phyloP scores from a whole-genome alignment of 1,140 invertebrate species.

The Brachionus paranguensis region DNA sequence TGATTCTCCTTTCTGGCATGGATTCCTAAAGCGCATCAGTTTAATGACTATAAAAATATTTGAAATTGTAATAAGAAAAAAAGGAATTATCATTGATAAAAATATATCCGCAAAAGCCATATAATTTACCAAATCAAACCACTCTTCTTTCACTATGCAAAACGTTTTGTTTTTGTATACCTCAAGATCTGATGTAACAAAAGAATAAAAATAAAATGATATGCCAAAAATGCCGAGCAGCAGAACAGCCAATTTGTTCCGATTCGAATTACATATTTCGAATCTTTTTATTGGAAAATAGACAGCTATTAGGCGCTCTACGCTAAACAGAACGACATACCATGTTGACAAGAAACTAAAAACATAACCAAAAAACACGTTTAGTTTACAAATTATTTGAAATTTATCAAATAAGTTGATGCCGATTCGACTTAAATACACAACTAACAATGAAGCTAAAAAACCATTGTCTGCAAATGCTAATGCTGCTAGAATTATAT shows the following conservation, averaged over 20 bases:
- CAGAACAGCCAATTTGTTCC: conserved; percentile 43
- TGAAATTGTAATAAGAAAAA: neutral
- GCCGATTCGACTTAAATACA: conserved; percentile 59
- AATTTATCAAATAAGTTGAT: conserved; percentile 47
- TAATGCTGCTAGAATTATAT: conserved; percentile 59
- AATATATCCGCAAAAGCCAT: conserved; percentile 1
- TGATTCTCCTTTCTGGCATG: neutral
- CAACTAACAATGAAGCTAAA: conserved; percentile 54
- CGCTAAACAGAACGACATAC: conserved; percentile 52
- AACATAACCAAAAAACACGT: conserved; percentile 49
- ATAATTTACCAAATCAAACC: conserved; percentile 5
- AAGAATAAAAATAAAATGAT: conserved; percentile 44
- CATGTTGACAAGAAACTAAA: conserved; percentile 53
- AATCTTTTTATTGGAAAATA: conserved; percentile 48
- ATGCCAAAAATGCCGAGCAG: conserved; percentile 42
- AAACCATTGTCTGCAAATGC: conserved; percentile 59
- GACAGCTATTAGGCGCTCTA: conserved; percentile 52
- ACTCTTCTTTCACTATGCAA: neutral
- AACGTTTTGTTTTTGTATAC: neutral
- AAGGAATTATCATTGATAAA: conserved; percentile 18
- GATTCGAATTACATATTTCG: conserved; percentile 45
- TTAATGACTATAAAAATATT: conserved; percentile 23
- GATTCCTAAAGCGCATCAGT: neutral
- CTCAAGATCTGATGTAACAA: conserved; percentile 44
- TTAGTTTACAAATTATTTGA: conserved; percentile 46